A percentile compares a stretch with the other conserved stretches of the same genome.
phyloP scores from a whole-genome alignment of 2,113 vertebrate genomes.

The Macquaria australasica region DNA sequence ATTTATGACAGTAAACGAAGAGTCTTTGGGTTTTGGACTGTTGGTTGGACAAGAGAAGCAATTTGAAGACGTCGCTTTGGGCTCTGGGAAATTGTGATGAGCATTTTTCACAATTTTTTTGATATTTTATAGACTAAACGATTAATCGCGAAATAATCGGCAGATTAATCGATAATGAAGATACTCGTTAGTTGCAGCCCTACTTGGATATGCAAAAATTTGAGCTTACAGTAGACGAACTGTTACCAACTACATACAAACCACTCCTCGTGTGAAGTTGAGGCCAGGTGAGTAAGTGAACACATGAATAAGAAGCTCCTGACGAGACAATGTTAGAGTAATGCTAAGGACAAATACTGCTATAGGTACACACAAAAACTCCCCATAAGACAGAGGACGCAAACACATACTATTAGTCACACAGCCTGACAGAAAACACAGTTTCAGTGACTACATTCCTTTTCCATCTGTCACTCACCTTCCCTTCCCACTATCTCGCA shows the following conservation, averaged over 20 bases:
- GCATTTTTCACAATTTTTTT: too few relatives aligned
- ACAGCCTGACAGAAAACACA: constrained; percentile 1
- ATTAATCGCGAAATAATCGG: too few relatives aligned
- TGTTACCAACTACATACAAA: not conserved
- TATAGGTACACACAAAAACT: constrained; percentile 3
- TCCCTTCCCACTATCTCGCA: not conserved
- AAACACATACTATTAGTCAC: not conserved
- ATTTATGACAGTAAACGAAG: too few relatives aligned
- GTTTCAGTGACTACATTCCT: constrained; percentile 3
- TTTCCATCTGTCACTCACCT: constrained; percentile 10
- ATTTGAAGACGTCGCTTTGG: too few relatives aligned
- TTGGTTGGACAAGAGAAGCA: too few relatives aligned
- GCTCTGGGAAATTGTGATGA: too few relatives aligned
- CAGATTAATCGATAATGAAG: too few relatives aligned
- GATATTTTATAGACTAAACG: too few relatives aligned
- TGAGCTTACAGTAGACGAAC: not conserved
- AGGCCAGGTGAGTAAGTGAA: not conserved
- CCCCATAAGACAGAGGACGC: constrained; percentile 1
- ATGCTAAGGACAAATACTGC: not conserved
- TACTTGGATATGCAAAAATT: too few relatives aligned
- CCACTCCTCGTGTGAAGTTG: not conserved
- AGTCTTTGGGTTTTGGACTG: too few relatives aligned
- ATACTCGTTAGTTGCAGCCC: too few relatives aligned
- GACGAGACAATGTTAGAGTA: not conserved
- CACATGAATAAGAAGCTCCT: not conserved